Percentiles rank a stretch among this genome's conserved stretches.
Evolutionary conservation across 2,797 vertebrate genomes (phyloP).

Genomic region (Salmo trutta): DNA sequence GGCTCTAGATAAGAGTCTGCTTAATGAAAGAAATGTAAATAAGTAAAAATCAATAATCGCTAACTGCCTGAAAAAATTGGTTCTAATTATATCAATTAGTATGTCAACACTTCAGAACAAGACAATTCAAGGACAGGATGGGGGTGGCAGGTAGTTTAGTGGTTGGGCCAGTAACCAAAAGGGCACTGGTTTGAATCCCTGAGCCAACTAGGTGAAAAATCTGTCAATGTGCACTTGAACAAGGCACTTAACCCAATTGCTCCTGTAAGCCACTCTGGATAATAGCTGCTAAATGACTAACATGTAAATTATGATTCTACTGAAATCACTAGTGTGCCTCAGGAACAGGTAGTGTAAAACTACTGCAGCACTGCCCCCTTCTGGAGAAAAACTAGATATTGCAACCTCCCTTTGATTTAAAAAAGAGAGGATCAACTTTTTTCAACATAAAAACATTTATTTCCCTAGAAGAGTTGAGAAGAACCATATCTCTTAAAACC

Average conservation of each 20-base stretch:
- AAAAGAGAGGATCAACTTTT: conserved; percentile 7
- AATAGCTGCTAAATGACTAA: neutral
- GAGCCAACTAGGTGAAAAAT: too few relatives aligned
- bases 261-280: too few relatives aligned
- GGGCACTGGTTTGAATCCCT: too few relatives aligned
- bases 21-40: neutral
- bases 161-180: neutral
- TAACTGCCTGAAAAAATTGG: neutral
- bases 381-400: conserved; percentile 29
- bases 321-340: neutral
- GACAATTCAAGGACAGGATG: neutral
- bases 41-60: neutral
- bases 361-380: conserved; percentile 44
- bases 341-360: neutral
- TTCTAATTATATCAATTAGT: neutral
- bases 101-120: neutral
- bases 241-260: too few relatives aligned
- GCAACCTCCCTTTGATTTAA: neutral
- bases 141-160: neutral
- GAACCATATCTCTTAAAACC: conserved; percentile 37
- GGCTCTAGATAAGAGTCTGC: too few relatives aligned
- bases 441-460: conserved; percentile 41
- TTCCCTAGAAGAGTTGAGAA: conserved; percentile 30
- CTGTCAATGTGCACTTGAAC: too few relatives aligned
- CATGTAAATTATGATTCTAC: neutral